Percentiles rank a stretch among this genome's conserved stretches.
Evolutionary conservation across 2,888 invertebrate genomes (phyloP).

Genomic region (Myathropa florea): DNA sequence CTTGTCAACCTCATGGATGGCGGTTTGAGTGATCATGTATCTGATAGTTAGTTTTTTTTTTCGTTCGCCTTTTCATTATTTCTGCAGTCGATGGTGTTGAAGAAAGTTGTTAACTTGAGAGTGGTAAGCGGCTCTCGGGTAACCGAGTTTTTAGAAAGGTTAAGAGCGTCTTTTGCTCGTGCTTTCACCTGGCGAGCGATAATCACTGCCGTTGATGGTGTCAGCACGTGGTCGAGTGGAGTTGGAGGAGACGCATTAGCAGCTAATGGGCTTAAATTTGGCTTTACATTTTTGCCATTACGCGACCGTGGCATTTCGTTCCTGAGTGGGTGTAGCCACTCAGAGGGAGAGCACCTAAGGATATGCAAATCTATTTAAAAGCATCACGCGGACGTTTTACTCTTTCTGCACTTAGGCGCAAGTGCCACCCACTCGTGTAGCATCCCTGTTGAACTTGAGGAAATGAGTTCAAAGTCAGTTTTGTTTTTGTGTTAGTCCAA

Average conservation of each 20-base stretch:
- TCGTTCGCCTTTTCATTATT: background rate
- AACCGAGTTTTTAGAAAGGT: constrained; percentile 39
- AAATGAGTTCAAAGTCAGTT: background rate
- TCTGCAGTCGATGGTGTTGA: background rate
- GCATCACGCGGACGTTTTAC: background rate
- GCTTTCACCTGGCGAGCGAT: constrained; percentile 34
- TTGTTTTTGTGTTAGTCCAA: background rate
- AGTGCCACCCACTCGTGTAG: background rate
- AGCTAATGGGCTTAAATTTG: background rate
- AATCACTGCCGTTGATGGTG: background rate
- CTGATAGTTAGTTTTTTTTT: constrained; percentile 1
- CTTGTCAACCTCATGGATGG: constrained; percentile 9
- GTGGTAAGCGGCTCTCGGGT: constrained; percentile 7
- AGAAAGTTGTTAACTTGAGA: constrained; percentile 13
- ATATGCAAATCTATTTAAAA: constrained; percentile 7
- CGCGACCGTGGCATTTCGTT: too few species aligned
- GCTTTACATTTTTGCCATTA: background rate
- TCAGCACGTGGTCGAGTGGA: constrained; percentile 1
- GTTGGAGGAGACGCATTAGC: background rate
- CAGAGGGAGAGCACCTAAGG: background rate
- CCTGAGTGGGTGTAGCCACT: background rate
- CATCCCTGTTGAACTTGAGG: constrained; percentile 10
- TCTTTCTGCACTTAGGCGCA: constrained; percentile 6
- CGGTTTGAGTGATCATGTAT: background rate
- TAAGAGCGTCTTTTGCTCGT: constrained; percentile 17